Evolutionary conservation across 2,888 invertebrate genomes (phyloP), one percentile per base, ranked within the genome.

Genomic region (Hyppa rectilinea): DNA sequence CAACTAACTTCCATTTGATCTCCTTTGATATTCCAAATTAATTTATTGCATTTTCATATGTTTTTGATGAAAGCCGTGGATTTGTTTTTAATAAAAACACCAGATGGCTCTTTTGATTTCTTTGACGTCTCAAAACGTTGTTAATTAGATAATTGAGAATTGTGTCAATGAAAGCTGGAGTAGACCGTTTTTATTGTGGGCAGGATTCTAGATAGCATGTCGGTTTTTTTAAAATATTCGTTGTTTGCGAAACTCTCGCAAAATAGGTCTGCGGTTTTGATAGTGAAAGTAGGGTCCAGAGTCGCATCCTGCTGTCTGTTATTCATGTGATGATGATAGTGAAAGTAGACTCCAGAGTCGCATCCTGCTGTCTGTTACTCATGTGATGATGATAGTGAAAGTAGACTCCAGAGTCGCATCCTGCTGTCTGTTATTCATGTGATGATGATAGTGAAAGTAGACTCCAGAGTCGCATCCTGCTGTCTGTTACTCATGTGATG

Each of bases 11-110:
- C 61, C 53, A 81, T 87, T 85, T 88, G 85, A 85, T 87, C 84
- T 83, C 77, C 88, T 89, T 89, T 89, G 89, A 89, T 89, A 86
- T 82, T 49, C 50, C 62, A 78, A 78, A 83, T 84, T 81, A 86
- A 87, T 86, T 88, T 87, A 87, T 81, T 74, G 53, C 74, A 61
- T 74, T 82, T 88, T 88, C 86, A 89, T 84, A 84, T 80, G 75
- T 81, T 84, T 85, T 81, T 82, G 85, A 80, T 84, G 85, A 82
- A 84, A 84, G 84, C 71, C 45, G 47, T 59, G 70, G 53, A 81
- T 78, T 76, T 80, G 80, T 82, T 80, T 80, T 83, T 78, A 83
- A 81, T 83, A 81, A 79, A 83, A 77, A 82, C 55, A 74, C 71
- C 80, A 82, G 80, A 84, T 81, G 81, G 75, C 59, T 75, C 81